phyloP scores from a whole-genome alignment of 2,888 invertebrate genomes.

The Escarpia spicata region DNA sequence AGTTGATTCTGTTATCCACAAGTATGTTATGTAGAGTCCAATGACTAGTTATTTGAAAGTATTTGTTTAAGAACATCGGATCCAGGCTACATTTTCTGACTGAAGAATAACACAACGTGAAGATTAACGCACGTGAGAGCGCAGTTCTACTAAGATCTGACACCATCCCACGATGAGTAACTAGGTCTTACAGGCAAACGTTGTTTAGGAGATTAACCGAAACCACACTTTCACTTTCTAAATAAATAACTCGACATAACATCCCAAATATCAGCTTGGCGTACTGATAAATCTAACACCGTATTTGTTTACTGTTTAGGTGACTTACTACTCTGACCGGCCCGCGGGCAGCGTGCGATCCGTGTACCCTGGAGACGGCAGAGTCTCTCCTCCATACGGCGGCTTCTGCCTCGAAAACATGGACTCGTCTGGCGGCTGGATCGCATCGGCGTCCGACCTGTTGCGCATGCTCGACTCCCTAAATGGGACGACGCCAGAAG shows the following conservation, averaged over 20 bases:
- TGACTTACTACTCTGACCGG: conserved; percentile 41
- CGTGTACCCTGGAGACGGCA: conserved; percentile 37
- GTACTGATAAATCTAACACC: neutral
- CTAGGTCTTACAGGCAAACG: neutral
- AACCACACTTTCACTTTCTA: neutral
- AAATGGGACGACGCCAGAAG: conserved; percentile 26
- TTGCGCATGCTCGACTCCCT: conserved; percentile 40
- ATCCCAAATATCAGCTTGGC: neutral
- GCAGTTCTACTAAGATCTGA: neutral
- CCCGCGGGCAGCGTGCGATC: conserved; percentile 32
- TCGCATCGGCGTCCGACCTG: conserved; percentile 50
- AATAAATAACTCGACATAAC: neutral
- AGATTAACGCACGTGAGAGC: neutral
- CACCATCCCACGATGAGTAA: neutral
- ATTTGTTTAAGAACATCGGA: too few species aligned
- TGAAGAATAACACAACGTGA: too few species aligned
- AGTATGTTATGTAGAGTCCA: too few species aligned
- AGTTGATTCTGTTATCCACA: too few species aligned
- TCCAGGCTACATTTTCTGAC: too few species aligned
- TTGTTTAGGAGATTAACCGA: neutral
- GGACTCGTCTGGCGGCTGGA: conserved; percentile 56
- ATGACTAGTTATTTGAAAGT: too few species aligned
- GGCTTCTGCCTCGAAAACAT: conserved; percentile 55
- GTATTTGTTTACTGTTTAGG: conserved; percentile 27
- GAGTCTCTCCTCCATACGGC: conserved; percentile 54